A percentile compares a stretch with the other conserved stretches of the same genome.
Evolutionary conservation across 1,140 invertebrate species (phyloP).

Genomic region (Archivesica marissinica): DNA sequence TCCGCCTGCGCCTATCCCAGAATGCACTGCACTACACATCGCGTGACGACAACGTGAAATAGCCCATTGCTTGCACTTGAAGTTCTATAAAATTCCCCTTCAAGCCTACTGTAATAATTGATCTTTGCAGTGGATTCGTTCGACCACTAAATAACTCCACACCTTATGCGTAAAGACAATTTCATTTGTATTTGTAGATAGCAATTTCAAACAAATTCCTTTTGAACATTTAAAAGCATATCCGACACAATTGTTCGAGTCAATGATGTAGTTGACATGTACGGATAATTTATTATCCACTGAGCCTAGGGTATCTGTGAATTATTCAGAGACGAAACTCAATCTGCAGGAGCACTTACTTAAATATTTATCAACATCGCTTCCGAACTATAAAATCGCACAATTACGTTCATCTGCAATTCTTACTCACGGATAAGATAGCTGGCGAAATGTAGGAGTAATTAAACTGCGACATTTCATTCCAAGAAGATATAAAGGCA

Average conservation of each 20-base stretch:
- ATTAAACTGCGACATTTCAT: slow-evolving; percentile 4
- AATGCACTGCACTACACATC: too few relatives aligned
- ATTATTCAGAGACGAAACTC: slow-evolving; percentile 11
- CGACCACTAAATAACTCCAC: too few relatives aligned
- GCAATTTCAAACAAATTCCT: too few relatives aligned
- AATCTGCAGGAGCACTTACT: background rate
- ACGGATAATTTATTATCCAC: background rate
- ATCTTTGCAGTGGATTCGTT: too few relatives aligned
- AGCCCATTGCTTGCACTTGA: too few relatives aligned
- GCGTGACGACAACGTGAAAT: too few relatives aligned
- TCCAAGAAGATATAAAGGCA: background rate
- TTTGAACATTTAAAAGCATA: background rate
- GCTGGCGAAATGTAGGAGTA: background rate
- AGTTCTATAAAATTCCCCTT: too few relatives aligned
- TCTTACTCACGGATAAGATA: slow-evolving; percentile 3
- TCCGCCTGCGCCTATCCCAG: too few relatives aligned
- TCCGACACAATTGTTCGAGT: slow-evolving; percentile 5
- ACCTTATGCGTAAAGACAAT: too few relatives aligned
- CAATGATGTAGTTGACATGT: slow-evolving; percentile 6
- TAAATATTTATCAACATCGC: slow-evolving; percentile 8
- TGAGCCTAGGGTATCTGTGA: background rate
- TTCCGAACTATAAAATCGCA: background rate
- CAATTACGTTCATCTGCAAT: background rate
- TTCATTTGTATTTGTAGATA: too few relatives aligned
- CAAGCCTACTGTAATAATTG: too few relatives aligned